phyloP scores from a whole-genome alignment of 2,888 invertebrate genomes.

The Tipula helvola region DNA sequence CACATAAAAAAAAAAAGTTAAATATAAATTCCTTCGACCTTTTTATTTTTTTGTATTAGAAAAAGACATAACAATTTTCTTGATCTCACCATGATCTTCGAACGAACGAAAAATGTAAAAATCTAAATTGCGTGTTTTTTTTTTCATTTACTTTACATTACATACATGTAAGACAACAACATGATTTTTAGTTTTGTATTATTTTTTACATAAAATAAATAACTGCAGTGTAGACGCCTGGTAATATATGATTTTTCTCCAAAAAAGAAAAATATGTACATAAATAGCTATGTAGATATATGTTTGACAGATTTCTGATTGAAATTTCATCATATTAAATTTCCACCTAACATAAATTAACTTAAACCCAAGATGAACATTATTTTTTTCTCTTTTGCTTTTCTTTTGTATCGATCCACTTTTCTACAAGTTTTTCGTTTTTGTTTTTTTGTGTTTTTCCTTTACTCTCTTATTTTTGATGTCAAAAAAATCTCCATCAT shows the following conservation, averaged over 20 bases:
- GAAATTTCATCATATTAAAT: not conserved
- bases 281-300: not conserved
- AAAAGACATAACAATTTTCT: not conserved
- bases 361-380: not conserved
- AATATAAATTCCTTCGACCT: not conserved
- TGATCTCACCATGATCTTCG: not conserved
- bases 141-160: not conserved
- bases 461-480: not conserved
- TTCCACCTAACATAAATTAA: not conserved
- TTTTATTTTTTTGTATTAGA: not conserved
- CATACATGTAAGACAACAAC: not conserved
- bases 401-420: not conserved
- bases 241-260: not conserved
- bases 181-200: not conserved
- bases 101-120: not conserved
- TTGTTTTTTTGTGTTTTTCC: not conserved
- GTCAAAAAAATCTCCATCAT: conserved; percentile 4
- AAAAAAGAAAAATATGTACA: not conserved
- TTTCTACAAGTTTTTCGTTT: not conserved
- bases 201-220: not conserved
- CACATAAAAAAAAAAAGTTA: not conserved
- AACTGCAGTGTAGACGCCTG: not conserved
- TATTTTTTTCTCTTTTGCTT: not conserved
- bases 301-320: not conserved
- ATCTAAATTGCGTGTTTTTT: not conserved